Base-by-base conservation (phyloP, 2,888 invertebrate genomes). In the Drosophila hamatofila region DNA sequence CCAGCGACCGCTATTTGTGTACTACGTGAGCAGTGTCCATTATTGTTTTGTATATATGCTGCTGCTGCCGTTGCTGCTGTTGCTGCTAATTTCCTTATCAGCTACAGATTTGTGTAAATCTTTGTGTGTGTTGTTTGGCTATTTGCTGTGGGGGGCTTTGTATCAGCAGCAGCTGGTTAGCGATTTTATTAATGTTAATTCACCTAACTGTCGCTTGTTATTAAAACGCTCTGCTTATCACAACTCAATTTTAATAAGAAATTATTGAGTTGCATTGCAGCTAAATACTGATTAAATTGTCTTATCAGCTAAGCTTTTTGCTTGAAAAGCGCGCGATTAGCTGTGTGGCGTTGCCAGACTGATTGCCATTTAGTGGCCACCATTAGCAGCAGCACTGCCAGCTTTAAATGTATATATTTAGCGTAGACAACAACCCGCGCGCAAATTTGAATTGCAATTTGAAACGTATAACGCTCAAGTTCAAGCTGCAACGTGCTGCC, bases 11-110 rank as follows among this genome's bases (percentile, higher is more conserved):
- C 68, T 56, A 39, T 68, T 81, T 64, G 60, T 65, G 57, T 66
- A 87, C 88, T 84, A 89, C 79, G 85, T 85, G 73, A 63, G 67
- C 42, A 44, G 71, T 44, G 59, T 59, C 55, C 65, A 75, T 87
- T 72, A 83, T 83, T 81, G 72, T 75, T 81, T 83, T 86, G 62
- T 71, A 55, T 78, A 51, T 46, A 56, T 57, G 61, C 75, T 55
- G 55, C 51, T 33, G 44, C 27, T 48, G 14, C n/a, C 9, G 42
- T 44, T 35, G 39, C 23, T 23, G 23, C 25, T 39, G 61, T 35
- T 39, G 39, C 58, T 46, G 64, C n/a, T 35, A 25, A 52, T 62
- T 71, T 41, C 39, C 61, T 78, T 80, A 78, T 77, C 78, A 70
- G 79, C 30, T 16, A 27, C 71, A 71, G 71, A 79, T 78, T 79